These are phyloP conservation scores for Acropternis orthonyx DNA, from an alignment of 2,797 vertebrate genomes.

Conservation along the genomic window DNA sequence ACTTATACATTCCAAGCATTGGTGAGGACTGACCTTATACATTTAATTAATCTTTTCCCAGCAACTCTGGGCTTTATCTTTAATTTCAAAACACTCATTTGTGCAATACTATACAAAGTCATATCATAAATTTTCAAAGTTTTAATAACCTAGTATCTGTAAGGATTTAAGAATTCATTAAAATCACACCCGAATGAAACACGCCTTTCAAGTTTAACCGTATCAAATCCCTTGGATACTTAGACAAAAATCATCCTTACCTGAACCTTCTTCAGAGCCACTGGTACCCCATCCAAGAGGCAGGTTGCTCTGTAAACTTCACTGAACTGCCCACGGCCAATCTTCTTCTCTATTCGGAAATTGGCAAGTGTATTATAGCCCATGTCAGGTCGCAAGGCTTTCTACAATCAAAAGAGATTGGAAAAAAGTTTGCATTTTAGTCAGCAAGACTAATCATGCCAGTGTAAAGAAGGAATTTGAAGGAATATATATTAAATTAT, in stretches of 20 bases:
- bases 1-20: not conserved
- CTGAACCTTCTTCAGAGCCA: slow-evolving; percentile 98
- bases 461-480: not conserved
- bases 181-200: not conserved
- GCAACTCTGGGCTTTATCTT: not conserved
- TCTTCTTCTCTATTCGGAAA: slow-evolving; percentile 96
- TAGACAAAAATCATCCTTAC: slow-evolving; percentile 74
- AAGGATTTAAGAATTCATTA: not conserved
- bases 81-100: not conserved
- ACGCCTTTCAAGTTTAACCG: not conserved
- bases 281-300: slow-evolving; percentile 89
- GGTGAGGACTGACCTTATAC: not conserved
- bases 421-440: not conserved
- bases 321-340: slow-evolving; percentile 96
- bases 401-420: slow-evolving; percentile 76
- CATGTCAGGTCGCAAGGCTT: slow-evolving; percentile 91
- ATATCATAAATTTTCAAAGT: not conserved
- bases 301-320: slow-evolving; percentile 94
- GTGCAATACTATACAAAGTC: not conserved
- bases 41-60: not conserved
- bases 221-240: not conserved
- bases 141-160: not conserved
- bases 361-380: slow-evolving; percentile 92
- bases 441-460: not conserved
- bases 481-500: not conserved